Conservation (phyloP, 1,140 invertebrate genomes). For the Aphaenogaster floridana region DNA sequence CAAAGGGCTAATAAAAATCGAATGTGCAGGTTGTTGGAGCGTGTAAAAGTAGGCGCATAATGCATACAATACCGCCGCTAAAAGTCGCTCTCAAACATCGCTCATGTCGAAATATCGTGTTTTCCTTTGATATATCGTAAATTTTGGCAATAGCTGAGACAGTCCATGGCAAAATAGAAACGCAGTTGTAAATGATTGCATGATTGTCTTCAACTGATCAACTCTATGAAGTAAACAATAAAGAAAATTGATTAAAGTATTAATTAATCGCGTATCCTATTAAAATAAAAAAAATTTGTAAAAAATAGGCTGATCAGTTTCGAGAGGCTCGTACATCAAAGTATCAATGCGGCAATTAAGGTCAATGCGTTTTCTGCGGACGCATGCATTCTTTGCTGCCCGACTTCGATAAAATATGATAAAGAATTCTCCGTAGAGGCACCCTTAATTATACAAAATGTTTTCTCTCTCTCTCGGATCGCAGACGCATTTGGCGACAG, state of each 20-base stretch:
- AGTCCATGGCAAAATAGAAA: too few relatives aligned
- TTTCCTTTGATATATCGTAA: slow-evolving; percentile 2
- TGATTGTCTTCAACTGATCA: background rate
- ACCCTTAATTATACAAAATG: background rate
- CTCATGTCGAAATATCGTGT: slow-evolving; percentile 62
- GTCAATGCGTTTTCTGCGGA: slow-evolving; percentile 2
- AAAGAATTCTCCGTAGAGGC: background rate
- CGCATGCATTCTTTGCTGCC: slow-evolving; percentile 1
- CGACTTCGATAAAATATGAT: background rate
- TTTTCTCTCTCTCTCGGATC: background rate
- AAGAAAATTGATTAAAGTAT: background rate
- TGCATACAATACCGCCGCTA: slow-evolving; percentile 7
- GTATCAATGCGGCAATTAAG: slow-evolving; percentile 14
- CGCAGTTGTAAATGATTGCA: too few relatives aligned
- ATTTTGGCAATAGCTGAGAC: background rate
- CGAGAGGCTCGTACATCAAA: background rate
- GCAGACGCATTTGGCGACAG: background rate
- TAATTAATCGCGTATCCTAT: background rate
- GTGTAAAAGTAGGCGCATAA: background rate
- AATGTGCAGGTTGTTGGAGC: too few relatives aligned
- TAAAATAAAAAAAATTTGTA: background rate
- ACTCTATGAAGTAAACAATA: background rate
- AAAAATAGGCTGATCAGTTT: background rate
- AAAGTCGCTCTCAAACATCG: slow-evolving; percentile 46
- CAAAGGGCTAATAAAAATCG: too few relatives aligned